These are phyloP conservation scores for Syncerus caffer DNA, from an alignment of 2,797 vertebrate genomes.

Conservation along the genomic window DNA sequence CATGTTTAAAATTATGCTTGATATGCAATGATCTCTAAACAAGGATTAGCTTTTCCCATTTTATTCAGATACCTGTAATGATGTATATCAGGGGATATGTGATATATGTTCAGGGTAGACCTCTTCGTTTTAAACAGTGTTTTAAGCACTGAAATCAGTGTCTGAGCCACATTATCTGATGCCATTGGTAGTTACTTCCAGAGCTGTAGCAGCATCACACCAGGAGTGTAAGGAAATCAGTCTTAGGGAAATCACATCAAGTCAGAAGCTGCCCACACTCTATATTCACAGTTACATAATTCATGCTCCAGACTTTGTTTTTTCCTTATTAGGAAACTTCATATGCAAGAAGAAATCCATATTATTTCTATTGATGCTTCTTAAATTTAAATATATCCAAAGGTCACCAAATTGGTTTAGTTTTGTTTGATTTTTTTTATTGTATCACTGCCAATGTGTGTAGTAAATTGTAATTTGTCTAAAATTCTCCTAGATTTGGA, in stretches of 20 bases:
- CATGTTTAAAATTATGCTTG: neutral
- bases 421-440: neutral
- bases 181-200: neutral
- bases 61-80: neutral
- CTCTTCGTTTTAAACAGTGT: neutral
- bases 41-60: neutral
- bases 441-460: neutral
- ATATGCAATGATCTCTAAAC: neutral
- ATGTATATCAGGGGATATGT: neutral
- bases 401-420: neutral
- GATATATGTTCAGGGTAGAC: neutral
- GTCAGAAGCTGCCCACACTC: neutral
- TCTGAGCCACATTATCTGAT: neutral
- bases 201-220: neutral
- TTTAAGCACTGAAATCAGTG: neutral
- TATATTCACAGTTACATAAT: neutral
- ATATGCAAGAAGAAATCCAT: neutral
- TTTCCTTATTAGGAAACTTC: neutral
- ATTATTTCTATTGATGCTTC: neutral
- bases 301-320: neutral
- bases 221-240: neutral
- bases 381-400: neutral
- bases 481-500: neutral
- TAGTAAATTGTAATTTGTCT: neutral
- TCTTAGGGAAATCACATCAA: neutral